A percentile compares a stretch with the other conserved stretches of the same genome.
These are phyloP conservation scores for Pantala flavescens DNA, from an alignment of 1,140 invertebrate species.

Conservation along the genomic window DNA sequence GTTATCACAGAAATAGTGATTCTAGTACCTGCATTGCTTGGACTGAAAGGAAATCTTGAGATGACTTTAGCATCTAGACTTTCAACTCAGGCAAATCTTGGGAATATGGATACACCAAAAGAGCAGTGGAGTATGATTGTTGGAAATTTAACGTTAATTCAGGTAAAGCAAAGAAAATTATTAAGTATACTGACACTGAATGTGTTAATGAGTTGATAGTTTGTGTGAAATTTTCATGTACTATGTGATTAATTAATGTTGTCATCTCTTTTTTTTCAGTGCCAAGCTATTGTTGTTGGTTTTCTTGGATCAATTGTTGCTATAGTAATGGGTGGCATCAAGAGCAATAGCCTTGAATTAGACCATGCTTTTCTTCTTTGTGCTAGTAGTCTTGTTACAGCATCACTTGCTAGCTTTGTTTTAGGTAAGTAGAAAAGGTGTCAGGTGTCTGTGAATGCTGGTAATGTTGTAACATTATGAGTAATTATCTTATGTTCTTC, in stretches of 20 bases:
- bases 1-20: conserved; percentile 84
- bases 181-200: too few relatives aligned
- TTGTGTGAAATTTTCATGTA: not conserved
- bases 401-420: conserved; percentile 74
- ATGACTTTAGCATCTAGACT: conserved; percentile 93
- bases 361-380: conserved; percentile 75
- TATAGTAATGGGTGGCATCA: conserved; percentile 72
- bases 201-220: not conserved
- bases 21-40: conserved; percentile 85
- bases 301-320: conserved; percentile 81
- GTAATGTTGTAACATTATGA: too few relatives aligned
- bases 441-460: too few relatives aligned
- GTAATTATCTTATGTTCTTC: too few relatives aligned
- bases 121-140: conserved; percentile 62
- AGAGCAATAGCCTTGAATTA: conserved; percentile 65
- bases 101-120: conserved; percentile 57
- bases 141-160: conserved; percentile 80
- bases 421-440: conserved; percentile 34
- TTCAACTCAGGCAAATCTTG: conserved; percentile 80
- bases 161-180: too few relatives aligned
- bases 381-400: conserved; percentile 80
- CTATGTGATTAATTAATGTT: not conserved
- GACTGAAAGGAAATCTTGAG: conserved; percentile 92
- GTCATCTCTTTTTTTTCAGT: conserved; percentile 40
- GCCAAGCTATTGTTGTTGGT: conserved; percentile 87